phyloP scores from a whole-genome alignment of 64 coral and sea anemone species.

The Actinia tenebrosa region DNA sequence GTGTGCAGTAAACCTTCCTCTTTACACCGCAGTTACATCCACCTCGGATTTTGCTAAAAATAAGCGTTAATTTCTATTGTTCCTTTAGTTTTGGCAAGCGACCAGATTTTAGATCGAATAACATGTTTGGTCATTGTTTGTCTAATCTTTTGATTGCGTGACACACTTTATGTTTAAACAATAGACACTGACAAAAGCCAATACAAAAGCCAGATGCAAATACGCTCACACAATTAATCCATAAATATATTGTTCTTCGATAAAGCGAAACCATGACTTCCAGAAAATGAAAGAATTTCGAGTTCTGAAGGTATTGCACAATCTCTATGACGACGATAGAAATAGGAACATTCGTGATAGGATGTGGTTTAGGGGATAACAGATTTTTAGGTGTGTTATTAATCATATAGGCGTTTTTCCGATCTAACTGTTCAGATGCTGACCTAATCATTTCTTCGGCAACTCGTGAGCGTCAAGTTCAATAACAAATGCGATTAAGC shows the following conservation, averaged over 20 bases:
- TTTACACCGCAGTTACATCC: neutral
- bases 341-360: neutral
- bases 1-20: neutral
- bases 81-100: neutral
- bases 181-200: neutral
- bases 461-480: neutral
- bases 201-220: constrained; percentile 5
- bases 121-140: neutral
- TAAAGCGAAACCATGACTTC: neutral
- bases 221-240: neutral
- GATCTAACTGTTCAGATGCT: constrained; percentile 18
- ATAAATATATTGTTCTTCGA: neutral
- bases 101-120: constrained; percentile 11
- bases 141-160: constrained; percentile 1
- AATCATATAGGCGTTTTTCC: neutral
- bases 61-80: neutral
- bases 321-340: neutral
- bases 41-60: neutral
- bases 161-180: neutral
- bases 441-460: neutral
- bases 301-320: neutral
- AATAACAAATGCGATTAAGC: neutral
- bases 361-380: neutral
- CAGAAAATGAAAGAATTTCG: neutral
- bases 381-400: too few species aligned